A percentile compares a stretch with the other conserved stretches of the same genome.
Evolutionary conservation across 53 echinoderm and acorn worm species (phyloP).

Genomic region (Echinarachnius parma): DNA sequence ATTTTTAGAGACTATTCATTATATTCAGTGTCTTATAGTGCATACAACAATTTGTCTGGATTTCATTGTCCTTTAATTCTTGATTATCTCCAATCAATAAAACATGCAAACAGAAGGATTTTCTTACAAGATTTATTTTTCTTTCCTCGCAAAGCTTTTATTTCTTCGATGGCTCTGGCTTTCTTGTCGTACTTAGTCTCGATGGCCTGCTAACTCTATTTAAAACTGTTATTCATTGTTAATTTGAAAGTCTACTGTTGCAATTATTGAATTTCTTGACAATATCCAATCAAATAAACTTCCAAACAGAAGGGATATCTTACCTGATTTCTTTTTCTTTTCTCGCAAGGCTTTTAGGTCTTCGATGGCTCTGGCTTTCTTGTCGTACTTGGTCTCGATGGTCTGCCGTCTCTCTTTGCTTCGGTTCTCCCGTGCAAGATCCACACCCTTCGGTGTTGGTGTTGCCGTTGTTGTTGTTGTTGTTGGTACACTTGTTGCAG

Average conservation of each 20-base stretch:
- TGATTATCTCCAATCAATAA: too few species aligned
- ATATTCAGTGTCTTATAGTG: too few species aligned
- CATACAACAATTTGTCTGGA: too few species aligned
- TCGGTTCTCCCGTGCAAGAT: conserved; percentile 56
- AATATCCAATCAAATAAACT: too few species aligned
- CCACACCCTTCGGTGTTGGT: conserved; percentile 2
- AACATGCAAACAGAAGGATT: too few species aligned
- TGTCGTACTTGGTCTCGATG: conserved; percentile 94
- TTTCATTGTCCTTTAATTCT: too few species aligned
- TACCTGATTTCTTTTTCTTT: conserved; percentile 86
- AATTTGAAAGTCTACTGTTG: conserved; percentile 5
- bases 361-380: conserved; percentile 86
- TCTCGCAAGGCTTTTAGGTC: conserved; percentile 87
- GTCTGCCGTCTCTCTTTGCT: conserved; percentile 84
- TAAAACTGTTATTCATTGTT: conserved; percentile 64
- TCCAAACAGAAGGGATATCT: too few species aligned
- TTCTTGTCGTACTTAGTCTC: conserved; percentile 97
- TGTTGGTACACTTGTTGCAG: background rate
- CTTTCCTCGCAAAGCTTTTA: conserved; percentile 88
- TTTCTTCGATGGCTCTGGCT: conserved; percentile 79
- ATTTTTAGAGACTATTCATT: too few species aligned
- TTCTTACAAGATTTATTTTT: conserved; percentile 85
- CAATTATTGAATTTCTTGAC: too few species aligned
- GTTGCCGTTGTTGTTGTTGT: conserved; percentile 16
- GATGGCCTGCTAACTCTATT: conserved; percentile 79